Evolutionary conservation across 2,797 vertebrate genomes (phyloP), one percentile per base, ranked within the genome.

Genomic region (Acridotheres tristis): DNA sequence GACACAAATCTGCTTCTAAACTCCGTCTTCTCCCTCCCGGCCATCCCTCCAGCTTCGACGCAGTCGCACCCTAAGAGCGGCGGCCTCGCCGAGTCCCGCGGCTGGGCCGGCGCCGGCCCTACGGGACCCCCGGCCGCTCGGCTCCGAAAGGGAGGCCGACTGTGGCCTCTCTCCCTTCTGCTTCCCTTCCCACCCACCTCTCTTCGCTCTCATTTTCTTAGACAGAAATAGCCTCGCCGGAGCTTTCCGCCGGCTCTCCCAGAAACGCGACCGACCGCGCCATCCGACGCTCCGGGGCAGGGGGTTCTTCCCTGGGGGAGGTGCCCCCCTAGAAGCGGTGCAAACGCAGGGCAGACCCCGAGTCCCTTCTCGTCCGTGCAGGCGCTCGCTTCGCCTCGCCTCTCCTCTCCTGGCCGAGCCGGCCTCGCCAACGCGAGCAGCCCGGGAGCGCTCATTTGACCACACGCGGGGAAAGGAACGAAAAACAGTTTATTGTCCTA

Each of bases 151-250:
- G 15, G 27, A 47, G 71, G 34, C 42, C 22, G 25, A 13, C 26
- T 59, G 65, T 47, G 54, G 51, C 71, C 75, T 54, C 38, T 73
- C 42, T 47, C 43, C 51, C 38, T 40, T 34, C 54, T 59, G 85
- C 86, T 92, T 93, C 89, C 73, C 50, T 81, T 85, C 84, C 85
- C 67, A 58, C 43, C 89, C 84, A 45, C 68, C 89, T 76, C 45
- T 83, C 47, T 29, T 16, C 13, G 43, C 23, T 82, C 71, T 88
- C 65, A 68, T 92, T 95, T 92, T 81, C 62, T 85, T 87, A 85
- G 29, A 88, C 26, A 80, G 62, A 95, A 93, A 85, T 67, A 88
- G 54, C 36, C 16, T 32, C 34, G 16, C 43, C 55, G 29, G n/a
- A 45, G 45, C 50, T 87, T 23, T 32, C 42, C 38, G 10, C 78